Evolutionary conservation across 2,113 vertebrate genomes (phyloP), one percentile per base, ranked within the genome.

Genomic region (Gavialis gangeticus): DNA sequence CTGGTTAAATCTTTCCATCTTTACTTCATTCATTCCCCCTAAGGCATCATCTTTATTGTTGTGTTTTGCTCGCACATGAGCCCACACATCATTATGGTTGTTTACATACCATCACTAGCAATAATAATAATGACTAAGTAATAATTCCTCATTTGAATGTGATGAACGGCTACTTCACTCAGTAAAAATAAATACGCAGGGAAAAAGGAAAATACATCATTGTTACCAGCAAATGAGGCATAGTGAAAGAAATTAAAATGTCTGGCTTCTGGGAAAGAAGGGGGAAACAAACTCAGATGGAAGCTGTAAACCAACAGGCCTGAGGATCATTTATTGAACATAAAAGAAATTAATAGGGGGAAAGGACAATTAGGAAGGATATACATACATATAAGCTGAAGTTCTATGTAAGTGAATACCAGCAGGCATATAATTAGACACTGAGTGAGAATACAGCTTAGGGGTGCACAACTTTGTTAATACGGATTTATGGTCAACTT

Each of bases 81-180:
- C 94, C 94, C 84, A 94, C 96, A 95, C 94, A 94, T 96, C 96
- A 97, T 97, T 96, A 95, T 81, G 34, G 93, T 88, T 96, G 95
- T 97, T 97, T 97, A 96, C 97, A 94, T 92, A 97, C 93, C 85
- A 94, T 95, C 94, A 94, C 93, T 57, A 84, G 95, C 73, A 96
- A 96, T 97, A 97, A 96, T 96, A 97, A 93, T 96, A 96, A 96
- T 92, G 73, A 94, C 95, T 88, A 95, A 92, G 90, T 92, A 95
- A 96, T 96, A 94, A 94, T 95, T 97, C 94, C 97, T 96, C 95
- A 92, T 96, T 95, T 97, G 94, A 94, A 89, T 79, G 90, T 97
- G 97, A 97, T 95, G 93, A 97, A 96, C 21, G 83, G 80, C 78
- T 90, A 76, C 89, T 62, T 85, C 78, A 95, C 95, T 91, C 77